A percentile compares a stretch with the other conserved stretches of the same genome.
phyloP scores from a whole-genome alignment of 2,888 invertebrate species.

The Argynnis bischoffii region DNA sequence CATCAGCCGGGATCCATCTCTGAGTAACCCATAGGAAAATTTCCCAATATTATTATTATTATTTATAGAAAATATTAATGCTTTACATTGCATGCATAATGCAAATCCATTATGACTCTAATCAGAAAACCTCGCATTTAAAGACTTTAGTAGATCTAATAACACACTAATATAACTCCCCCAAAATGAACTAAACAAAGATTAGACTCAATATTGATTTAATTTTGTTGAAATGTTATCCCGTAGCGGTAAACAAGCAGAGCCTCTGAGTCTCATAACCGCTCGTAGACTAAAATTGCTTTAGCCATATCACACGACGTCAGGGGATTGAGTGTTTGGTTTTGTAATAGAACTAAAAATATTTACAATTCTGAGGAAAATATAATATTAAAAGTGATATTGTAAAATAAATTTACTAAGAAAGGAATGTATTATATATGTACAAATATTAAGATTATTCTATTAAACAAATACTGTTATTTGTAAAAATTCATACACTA shows the following conservation, averaged over 20 bases:
- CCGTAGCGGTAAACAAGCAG: conserved; percentile 53
- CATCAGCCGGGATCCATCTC: too few relatives aligned
- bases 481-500: too few relatives aligned
- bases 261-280: conserved; percentile 59
- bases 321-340: conserved; percentile 54
- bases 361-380: conserved; percentile 11
- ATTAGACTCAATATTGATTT: conserved; percentile 29
- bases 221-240: conserved; percentile 43
- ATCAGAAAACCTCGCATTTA: too few relatives aligned
- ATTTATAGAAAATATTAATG: too few relatives aligned
- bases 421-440: too few relatives aligned
- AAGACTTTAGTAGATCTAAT: too few relatives aligned
- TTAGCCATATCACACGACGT: conserved; percentile 55
- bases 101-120: too few relatives aligned
- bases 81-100: too few relatives aligned
- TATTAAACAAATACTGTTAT: too few relatives aligned
- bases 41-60: too few relatives aligned
- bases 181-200: conserved; percentile 1
- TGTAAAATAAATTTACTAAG: not conserved
- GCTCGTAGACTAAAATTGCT: conserved; percentile 62
- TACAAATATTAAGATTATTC: too few relatives aligned
- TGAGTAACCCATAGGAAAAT: too few relatives aligned
- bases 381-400: not conserved
- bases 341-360: conserved; percentile 39
- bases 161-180: not conserved